Evolutionary conservation across 2,888 invertebrate genomes (phyloP).

Genomic region (Macaria notata): DNA sequence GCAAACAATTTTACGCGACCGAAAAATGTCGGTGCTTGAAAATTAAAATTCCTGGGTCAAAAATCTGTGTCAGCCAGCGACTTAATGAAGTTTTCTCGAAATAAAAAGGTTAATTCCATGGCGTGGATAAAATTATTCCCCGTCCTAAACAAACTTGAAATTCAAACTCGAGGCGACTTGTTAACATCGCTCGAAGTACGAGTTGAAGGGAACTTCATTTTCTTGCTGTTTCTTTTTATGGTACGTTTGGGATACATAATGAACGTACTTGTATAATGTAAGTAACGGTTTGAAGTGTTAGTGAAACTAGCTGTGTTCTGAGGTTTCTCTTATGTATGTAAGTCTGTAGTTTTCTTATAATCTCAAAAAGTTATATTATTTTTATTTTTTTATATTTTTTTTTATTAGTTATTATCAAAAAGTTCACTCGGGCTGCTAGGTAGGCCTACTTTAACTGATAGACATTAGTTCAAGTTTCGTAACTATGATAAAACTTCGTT

Average conservation of each 20-base stretch:
- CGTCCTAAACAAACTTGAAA: constrained; percentile 9
- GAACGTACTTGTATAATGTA: not conserved
- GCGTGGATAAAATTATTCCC: constrained; percentile 11
- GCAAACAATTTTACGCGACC: no score
- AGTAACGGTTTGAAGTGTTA: no score
- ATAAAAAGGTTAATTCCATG: constrained; percentile 14
- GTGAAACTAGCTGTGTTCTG: no score
- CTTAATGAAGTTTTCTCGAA: constrained; percentile 13
- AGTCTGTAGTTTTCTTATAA: no score
- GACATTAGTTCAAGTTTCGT: no score
- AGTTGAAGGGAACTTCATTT: not conserved
- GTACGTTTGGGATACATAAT: constrained; percentile 15
- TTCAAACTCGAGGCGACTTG: not conserved
- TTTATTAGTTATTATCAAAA: no score
- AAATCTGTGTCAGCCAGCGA: constrained; percentile 9
- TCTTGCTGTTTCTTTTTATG: constrained; percentile 5
- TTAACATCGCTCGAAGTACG: constrained; percentile 11
- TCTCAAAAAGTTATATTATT: no score
- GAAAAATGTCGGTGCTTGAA: not conserved
- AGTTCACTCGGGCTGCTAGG: no score
- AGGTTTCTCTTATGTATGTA: no score
- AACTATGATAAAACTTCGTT: no score
- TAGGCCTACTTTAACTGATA: no score
- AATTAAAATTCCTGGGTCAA: constrained; percentile 4
- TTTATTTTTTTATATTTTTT: no score